Evolutionary conservation across 2,888 invertebrate genomes (phyloP).

Genomic region (Galerucella nymphaeae): DNA sequence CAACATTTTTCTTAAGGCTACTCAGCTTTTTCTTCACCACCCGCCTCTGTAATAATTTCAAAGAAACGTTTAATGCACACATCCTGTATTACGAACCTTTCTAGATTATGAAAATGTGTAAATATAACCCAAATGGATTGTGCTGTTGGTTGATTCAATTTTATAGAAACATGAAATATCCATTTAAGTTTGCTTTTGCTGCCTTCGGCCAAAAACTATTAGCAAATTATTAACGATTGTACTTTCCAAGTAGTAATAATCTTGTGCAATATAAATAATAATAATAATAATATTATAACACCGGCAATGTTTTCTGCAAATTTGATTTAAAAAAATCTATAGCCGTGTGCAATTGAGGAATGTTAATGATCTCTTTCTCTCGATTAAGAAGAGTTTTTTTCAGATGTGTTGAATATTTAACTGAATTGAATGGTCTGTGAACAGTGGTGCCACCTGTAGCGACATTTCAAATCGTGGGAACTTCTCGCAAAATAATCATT

Average conservation of each 20-base stretch:
- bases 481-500: constrained; percentile 26
- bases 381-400: not conserved
- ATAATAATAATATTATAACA: not conserved
- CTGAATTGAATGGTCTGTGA: not conserved
- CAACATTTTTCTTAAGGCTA: no score
- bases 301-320: no score
- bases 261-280: not conserved
- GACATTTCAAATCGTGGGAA: constrained; percentile 19
- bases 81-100: constrained; percentile 23
- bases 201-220: constrained; percentile 30
- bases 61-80: constrained; percentile 21
- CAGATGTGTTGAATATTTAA: not conserved
- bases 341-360: no score
- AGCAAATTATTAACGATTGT: constrained; percentile 29
- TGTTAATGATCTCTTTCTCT: no score
- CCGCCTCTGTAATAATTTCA: constrained; percentile 12
- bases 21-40: not conserved
- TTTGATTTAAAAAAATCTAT: no score
- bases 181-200: constrained; percentile 34
- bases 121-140: constrained; percentile 35
- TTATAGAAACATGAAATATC: constrained; percentile 34
- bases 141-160: constrained; percentile 32
- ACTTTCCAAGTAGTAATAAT: constrained; percentile 6
- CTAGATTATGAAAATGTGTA: constrained; percentile 33
- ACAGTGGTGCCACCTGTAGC: constrained; percentile 9